Base-by-base conservation (phyloP, 1,140 invertebrate species). In the Meteorus sp. region DNA sequence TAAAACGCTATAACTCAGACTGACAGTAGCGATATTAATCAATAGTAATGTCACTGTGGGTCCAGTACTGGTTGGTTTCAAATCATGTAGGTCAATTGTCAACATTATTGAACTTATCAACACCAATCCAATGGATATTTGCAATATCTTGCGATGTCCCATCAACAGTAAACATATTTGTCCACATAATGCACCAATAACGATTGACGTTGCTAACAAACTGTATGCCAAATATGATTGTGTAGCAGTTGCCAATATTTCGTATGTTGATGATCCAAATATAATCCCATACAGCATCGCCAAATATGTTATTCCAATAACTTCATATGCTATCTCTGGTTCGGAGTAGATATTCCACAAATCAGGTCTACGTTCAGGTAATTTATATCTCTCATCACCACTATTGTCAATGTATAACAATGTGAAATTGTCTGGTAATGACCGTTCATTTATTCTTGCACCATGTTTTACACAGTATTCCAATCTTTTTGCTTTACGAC, bases 141-240 rank as follows among this genome's bases (percentile, higher is more conserved):
- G 56, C 0, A 65, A 47, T 15, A 62, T 58, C 44, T 57, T 56
- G 13, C 53, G 29, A 39, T 65, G 63, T n/a, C 63, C 63, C 47
- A 65, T 62, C 5, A 62, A 15, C 0, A 65, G 25, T 3, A 59
- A 17, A 33, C 60, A 65, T 13, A 59, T 43, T 53, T 65, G 63
- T 13, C 63, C 54, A 23, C 43, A 33, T 9, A 62, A 17, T 41
- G 60, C 59, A 7, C 63, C 63, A n/a, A 31, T 20, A 6, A 59
- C 35, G 3, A 52, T 61, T 2, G 62, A 22, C 11, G 33, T 15
- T 25, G 48, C 58, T 1, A 63, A 11, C 3, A 63, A 41, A 41
- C 19, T 56, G 20, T 63, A 54, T 0, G 62, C 57, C 25, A 57
- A 29, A 35, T 63, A 53, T 4, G 62, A 63, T 19, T 63, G 56